phyloP scores from a whole-genome alignment of 2,797 vertebrate genomes.

The Danionella dracula region DNA sequence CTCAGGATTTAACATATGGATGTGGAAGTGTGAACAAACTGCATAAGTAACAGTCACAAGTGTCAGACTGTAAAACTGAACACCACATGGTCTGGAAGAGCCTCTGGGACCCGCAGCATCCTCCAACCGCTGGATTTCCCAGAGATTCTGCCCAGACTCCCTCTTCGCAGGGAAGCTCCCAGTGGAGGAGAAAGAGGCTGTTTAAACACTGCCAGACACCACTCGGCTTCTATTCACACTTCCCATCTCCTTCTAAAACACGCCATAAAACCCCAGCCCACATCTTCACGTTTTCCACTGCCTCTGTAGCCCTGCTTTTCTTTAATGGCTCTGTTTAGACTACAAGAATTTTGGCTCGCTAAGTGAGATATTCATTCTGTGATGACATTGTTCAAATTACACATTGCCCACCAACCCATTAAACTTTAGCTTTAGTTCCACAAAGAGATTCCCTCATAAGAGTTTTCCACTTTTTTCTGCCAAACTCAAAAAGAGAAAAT shows the following conservation, averaged over 20 bases:
- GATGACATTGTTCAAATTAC: not conserved
- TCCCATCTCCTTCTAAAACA: constrained; percentile 72
- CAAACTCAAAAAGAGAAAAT: no score
- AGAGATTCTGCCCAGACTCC: constrained; percentile 67
- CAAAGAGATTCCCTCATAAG: not conserved
- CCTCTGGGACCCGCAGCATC: constrained; percentile 74
- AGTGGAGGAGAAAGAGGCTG: constrained; percentile 69
- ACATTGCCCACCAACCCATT: not conserved
- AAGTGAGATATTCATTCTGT: constrained; percentile 7
- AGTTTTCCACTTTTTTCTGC: not conserved
- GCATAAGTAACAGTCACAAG: not conserved
- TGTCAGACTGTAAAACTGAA: constrained; percentile 37
- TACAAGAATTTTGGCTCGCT: constrained; percentile 17
- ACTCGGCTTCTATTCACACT: constrained; percentile 63
- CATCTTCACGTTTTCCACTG: constrained; percentile 57
- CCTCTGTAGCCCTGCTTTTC: not conserved
- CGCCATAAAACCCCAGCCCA: constrained; percentile 63
- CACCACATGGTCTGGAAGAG: constrained; percentile 77
- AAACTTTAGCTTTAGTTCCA: not conserved
- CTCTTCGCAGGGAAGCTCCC: constrained; percentile 67
- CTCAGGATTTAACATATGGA: not conserved
- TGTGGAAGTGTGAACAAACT: constrained; percentile 7
- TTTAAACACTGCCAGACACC: constrained; percentile 74
- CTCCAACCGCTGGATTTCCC: constrained; percentile 42
- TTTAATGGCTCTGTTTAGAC: constrained; percentile 44